Percentiles rank a stretch among this genome's conserved stretches.
phyloP scores from a whole-genome alignment of 1,140 invertebrate species.

The Subanguina moxae region DNA sequence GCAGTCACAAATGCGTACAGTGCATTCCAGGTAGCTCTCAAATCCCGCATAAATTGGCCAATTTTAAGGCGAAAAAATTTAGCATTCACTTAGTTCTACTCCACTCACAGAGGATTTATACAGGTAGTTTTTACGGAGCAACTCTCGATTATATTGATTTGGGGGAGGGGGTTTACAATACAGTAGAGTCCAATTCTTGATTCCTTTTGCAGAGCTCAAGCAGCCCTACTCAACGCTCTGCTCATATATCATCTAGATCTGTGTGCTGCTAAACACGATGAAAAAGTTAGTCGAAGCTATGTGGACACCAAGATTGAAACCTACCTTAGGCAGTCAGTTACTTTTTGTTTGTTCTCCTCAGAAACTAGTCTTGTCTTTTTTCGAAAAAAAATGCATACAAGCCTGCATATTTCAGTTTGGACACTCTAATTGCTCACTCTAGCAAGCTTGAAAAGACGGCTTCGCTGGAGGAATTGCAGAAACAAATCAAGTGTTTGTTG shows the following conservation, averaged over 20 bases:
- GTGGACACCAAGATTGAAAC: not conserved
- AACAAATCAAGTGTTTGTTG: not conserved
- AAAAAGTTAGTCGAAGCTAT: not conserved
- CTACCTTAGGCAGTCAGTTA: not conserved
- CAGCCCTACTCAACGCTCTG: not conserved
- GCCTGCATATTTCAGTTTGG: not conserved
- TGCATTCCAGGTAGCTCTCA: not conserved
- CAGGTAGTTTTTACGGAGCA: not conserved
- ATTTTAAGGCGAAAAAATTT: not conserved
- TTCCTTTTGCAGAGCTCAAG: not conserved
- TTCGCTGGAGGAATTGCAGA: not conserved
- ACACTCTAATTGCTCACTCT: conserved; percentile 1
- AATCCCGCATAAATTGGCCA: not conserved
- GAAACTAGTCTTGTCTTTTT: no score
- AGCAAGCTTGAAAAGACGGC: not conserved
- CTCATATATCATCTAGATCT: not conserved
- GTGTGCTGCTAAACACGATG: not conserved
- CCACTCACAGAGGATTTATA: not conserved
- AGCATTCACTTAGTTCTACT: not conserved
- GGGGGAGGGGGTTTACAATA: no score
- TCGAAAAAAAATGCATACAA: no score
- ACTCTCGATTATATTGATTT: no score
- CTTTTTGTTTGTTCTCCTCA: no score
- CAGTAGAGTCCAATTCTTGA: not conserved
- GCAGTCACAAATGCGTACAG: not conserved